Evolutionary conservation across 2,113 vertebrate genomes (phyloP).

Genomic region (Gallinago media): DNA sequence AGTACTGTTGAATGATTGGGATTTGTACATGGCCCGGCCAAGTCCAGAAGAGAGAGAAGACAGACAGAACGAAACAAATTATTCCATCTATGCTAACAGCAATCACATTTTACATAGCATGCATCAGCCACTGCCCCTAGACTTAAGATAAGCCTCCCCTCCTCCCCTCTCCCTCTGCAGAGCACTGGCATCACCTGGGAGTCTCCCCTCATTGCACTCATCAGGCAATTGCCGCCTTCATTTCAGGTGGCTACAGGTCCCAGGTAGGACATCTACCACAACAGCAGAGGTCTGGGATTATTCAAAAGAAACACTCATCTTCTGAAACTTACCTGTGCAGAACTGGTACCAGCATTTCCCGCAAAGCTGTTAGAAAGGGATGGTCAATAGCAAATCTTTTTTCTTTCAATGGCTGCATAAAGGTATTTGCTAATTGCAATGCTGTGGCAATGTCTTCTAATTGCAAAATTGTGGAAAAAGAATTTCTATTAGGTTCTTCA

Average conservation of each 20-base stretch:
- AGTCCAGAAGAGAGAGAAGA: slow-evolving; percentile 65
- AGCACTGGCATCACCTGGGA: neutral
- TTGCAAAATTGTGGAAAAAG: neutral
- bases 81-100: neutral
- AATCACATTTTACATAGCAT: neutral
- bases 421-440: neutral
- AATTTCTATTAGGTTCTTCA: neutral
- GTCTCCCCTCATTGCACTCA: neutral
- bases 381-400: slow-evolving; percentile 5
- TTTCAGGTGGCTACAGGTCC: neutral
- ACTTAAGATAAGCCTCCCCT: neutral
- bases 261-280: neutral
- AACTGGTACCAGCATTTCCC: slow-evolving; percentile 3
- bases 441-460: neutral
- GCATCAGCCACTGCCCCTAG: neutral
- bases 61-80: slow-evolving; percentile 4
- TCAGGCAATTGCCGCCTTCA: neutral
- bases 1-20: slow-evolving; percentile 99
- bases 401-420: neutral
- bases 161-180: neutral
- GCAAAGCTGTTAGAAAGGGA: slow-evolving; percentile 28
- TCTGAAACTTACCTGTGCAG: slow-evolving; percentile 54
- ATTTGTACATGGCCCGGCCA: slow-evolving; percentile 96
- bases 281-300: neutral
- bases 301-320: neutral